A percentile compares a stretch with the other conserved stretches of the same genome.
phyloP scores from a whole-genome alignment of 2,888 invertebrate species.

The Erannis defoliaria region DNA sequence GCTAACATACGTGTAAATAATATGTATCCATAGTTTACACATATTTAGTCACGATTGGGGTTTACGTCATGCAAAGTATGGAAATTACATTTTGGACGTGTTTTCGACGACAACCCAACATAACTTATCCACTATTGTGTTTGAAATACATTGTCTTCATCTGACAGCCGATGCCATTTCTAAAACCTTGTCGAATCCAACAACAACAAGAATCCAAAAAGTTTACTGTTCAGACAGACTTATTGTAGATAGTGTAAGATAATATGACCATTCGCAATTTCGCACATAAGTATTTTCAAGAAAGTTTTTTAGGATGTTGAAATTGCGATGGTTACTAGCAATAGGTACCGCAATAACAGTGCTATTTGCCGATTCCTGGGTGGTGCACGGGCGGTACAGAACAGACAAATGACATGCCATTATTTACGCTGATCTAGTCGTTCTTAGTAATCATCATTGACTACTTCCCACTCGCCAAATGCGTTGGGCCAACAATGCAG shows the following conservation, averaged over 20 bases:
- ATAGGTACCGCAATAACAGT: conserved; percentile 34
- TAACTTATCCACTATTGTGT: conserved; percentile 71
- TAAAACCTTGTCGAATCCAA: conserved; percentile 53
- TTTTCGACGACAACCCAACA: conserved; percentile 61
- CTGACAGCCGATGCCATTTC: conserved; percentile 50
- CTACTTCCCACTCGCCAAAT: conserved; percentile 68
- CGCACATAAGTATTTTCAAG: conserved; percentile 5
- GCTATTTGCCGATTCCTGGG: conserved; percentile 45
- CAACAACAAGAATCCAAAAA: conserved; percentile 44
- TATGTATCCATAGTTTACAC: conserved; percentile 46
- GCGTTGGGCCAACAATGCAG: conserved; percentile 59
- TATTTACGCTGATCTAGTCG: conserved; percentile 66
- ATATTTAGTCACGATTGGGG: conserved; percentile 58
- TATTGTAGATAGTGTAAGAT: conserved; percentile 28
- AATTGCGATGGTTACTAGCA: conserved; percentile 42
- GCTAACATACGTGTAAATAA: conserved; percentile 54
- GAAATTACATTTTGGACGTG: conserved; percentile 58
- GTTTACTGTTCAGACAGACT: conserved; percentile 31
- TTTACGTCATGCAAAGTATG: conserved; percentile 63
- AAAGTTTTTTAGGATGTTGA: conserved; percentile 38
- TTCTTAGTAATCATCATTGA: conserved; percentile 67
- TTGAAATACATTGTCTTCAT: conserved; percentile 68
- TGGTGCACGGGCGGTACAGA: conserved; percentile 39
- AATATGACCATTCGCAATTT: conserved; percentile 15
- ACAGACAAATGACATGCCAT: conserved; percentile 67